Conservation (phyloP, 2,113 vertebrate species). For the Trematomus loennbergii region DNA sequence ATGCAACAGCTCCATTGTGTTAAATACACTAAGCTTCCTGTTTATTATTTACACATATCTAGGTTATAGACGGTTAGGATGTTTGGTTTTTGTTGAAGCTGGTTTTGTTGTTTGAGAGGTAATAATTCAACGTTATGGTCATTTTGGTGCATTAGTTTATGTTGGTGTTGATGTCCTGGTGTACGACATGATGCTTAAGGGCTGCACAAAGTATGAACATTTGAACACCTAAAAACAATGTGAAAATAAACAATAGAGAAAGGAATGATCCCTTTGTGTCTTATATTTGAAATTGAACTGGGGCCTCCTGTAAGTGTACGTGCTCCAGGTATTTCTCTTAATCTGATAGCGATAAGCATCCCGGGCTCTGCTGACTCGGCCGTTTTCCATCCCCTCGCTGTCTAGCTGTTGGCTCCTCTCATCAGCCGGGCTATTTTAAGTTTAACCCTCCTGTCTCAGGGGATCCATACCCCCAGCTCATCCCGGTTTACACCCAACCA, state of each 20-base stretch:
- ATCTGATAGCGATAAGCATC: constrained; percentile 70
- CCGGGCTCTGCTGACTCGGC: constrained; percentile 68
- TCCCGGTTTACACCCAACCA: constrained; percentile 54
- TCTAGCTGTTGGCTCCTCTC: constrained; percentile 64
- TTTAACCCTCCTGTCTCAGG: constrained; percentile 58
- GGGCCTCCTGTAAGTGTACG: constrained; percentile 1
- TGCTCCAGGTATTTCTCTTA: constrained; percentile 53
- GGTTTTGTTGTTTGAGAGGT: not conserved
- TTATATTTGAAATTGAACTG: constrained; percentile 41
- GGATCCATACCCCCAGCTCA: constrained; percentile 49
- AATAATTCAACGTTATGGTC: not conserved
- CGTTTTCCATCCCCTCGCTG: constrained; percentile 53
- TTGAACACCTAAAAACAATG: not conserved
- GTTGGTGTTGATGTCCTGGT: not conserved
- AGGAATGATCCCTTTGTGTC: constrained; percentile 9
- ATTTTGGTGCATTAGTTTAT: not conserved
- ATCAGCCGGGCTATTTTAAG: constrained; percentile 76
- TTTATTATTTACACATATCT: not conserved
- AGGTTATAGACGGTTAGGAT: not conserved
- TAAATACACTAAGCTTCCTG: constrained; percentile 17
- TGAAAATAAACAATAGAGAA: not conserved
- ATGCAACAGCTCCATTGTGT: constrained; percentile 46
- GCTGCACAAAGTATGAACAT: not conserved
- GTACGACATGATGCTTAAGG: not conserved
- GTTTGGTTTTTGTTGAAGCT: not conserved